Conservation (phyloP, 2,888 invertebrate species). For the Cremastinae sp. region DNA sequence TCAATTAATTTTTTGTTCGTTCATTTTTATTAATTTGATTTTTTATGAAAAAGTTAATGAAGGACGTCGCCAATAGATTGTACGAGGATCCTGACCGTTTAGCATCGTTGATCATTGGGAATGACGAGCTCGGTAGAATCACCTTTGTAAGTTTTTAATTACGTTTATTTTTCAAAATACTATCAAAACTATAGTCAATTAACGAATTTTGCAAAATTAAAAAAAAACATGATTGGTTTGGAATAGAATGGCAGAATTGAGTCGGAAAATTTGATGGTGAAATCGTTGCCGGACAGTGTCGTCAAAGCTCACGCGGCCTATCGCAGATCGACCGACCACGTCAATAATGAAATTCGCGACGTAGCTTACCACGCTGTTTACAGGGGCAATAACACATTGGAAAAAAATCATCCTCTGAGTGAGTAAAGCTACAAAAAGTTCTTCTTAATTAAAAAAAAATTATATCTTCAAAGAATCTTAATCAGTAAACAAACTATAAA, state of each 20-base stretch:
- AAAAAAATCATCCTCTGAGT: conserved; percentile 1
- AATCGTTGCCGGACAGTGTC: conserved; percentile 43
- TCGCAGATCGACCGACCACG: conserved; percentile 33
- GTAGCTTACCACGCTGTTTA: conserved; percentile 52
- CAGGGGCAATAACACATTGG: background rate
- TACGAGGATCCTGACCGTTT: conserved; percentile 8
- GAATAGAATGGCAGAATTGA: conserved; percentile 47
- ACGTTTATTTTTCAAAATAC: background rate
- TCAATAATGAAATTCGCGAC: background rate
- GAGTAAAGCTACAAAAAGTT: conserved; percentile 13
- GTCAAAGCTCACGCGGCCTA: conserved; percentile 29
- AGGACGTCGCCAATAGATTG: background rate
- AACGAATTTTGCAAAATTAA: background rate
- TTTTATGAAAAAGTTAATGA: conserved; percentile 13
- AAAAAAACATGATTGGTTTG: background rate
- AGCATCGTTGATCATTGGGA: conserved; percentile 46
- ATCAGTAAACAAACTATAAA: too few relatives aligned
- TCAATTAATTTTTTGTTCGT: too few relatives aligned
- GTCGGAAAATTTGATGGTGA: conserved; percentile 30
- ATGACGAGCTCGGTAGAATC: conserved; percentile 3
- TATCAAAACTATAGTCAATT: too few relatives aligned
- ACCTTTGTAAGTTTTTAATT: conserved; percentile 38
- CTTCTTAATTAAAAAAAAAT: too few relatives aligned
- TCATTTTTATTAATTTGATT: background rate
- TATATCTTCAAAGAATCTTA: too few relatives aligned